Conservation (phyloP, 2,113 vertebrate species). For the Psittacula cyanocephala region DNA sequence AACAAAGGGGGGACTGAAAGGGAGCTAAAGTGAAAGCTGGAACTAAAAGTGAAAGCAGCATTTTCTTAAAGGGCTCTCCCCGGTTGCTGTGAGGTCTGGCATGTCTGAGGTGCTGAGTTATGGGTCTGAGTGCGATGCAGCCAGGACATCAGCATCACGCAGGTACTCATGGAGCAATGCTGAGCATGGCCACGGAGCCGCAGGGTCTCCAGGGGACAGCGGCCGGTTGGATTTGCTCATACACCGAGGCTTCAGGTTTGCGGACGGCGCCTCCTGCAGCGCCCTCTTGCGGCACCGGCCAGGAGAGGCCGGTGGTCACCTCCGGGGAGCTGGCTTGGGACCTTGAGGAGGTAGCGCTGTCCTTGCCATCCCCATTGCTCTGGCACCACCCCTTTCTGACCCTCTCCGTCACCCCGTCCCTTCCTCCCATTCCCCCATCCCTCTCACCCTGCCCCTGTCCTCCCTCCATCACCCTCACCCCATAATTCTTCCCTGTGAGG, state of each 20-base stretch:
- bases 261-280: not conserved
- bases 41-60: not conserved
- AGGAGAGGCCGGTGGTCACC: too few species aligned
- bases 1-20: not conserved
- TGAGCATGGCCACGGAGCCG: rapidly evolving
- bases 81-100: not conserved
- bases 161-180: rapidly evolving
- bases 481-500: not conserved
- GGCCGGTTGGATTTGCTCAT: rapidly evolving
- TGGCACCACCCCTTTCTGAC: not conserved
- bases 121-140: not conserved
- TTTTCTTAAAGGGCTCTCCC: not conserved
- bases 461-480: not conserved
- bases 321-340: not conserved
- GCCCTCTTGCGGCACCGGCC: not conserved
- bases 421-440: not conserved
- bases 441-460: too few species aligned
- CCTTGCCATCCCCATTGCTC: not conserved
- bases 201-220: rapidly evolving
- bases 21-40: not conserved
- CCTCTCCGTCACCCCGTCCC: not conserved
- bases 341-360: not conserved
- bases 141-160: not conserved
- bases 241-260: not conserved
- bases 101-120: not conserved